phyloP scores from a whole-genome alignment of 2,113 vertebrate genomes.

The Daubentonia madagascariensis region DNA sequence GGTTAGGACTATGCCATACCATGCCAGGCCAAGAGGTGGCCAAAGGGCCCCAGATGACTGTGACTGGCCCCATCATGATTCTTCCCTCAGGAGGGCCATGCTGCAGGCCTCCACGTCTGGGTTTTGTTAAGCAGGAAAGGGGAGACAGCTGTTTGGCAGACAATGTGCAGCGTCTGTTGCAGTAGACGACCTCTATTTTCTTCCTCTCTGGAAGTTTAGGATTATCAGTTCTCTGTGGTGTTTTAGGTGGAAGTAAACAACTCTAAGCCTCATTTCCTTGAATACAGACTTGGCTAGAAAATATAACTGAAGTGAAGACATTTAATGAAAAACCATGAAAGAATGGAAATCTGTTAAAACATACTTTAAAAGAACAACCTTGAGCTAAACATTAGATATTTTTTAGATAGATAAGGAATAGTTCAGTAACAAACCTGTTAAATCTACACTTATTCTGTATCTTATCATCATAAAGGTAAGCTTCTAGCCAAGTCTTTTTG shows the following conservation, averaged over 20 bases:
- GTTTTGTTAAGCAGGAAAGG: not conserved
- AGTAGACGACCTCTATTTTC: not conserved
- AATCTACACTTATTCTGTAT: not conserved
- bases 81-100: rapidly evolving
- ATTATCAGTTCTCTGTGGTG: not conserved
- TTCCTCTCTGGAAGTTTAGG: not conserved
- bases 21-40: not conserved
- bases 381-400: not conserved
- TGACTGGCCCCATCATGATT: not conserved
- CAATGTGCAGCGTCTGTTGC: not conserved
- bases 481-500: not conserved
- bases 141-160: not conserved
- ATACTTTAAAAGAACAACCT: not conserved
- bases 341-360: not conserved
- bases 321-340: not conserved
- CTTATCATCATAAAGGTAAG: not conserved
- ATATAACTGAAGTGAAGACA: not conserved
- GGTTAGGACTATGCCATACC: not conserved
- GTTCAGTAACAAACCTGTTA: not conserved
- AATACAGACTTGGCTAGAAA: not conserved
- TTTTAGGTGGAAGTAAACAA: not conserved
- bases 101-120: not conserved
- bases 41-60: not conserved
- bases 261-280: not conserved
- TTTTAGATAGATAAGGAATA: not conserved